Percentiles rank a stretch among this genome's conserved stretches.
phyloP scores from a whole-genome alignment of 2,797 vertebrate species.

The Jordanella pulchra region DNA sequence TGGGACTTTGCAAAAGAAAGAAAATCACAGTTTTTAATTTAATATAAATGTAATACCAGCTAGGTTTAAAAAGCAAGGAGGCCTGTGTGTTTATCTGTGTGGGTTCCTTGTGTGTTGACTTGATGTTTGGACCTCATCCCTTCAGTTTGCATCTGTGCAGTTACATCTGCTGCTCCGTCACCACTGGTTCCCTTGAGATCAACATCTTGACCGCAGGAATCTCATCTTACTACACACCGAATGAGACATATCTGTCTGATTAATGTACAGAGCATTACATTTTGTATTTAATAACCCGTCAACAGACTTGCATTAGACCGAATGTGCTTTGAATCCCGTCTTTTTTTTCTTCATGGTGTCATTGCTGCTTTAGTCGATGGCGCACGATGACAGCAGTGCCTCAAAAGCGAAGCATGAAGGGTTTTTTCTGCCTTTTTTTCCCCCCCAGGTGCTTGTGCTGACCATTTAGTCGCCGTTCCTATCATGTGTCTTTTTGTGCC shows the following conservation, averaged over 20 bases:
- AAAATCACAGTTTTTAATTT: conserved; percentile 17
- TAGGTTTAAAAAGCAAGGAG: conserved; percentile 22
- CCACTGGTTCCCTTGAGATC: conserved; percentile 23
- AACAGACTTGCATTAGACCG: conserved; percentile 42
- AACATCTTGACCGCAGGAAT: conserved; percentile 45
- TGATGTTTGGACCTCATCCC: conserved; percentile 56
- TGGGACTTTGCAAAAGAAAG: conserved; percentile 45
- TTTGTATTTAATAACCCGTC: conserved; percentile 31
- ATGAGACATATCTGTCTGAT: conserved; percentile 28
- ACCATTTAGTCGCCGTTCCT: conserved; percentile 26
- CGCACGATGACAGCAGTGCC: conserved; percentile 13
- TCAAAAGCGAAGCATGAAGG: conserved; percentile 24
- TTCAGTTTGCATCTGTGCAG: conserved; percentile 61
- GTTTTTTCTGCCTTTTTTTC: conserved; percentile 42
- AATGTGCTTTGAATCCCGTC: conserved; percentile 47
- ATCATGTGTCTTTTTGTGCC: conserved; percentile 23
- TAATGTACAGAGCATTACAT: conserved; percentile 52
- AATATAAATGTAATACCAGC: conserved; percentile 46
- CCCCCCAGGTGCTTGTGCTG: conserved; percentile 48
- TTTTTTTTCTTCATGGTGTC: conserved; percentile 48
- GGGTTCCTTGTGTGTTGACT: conserved; percentile 48
- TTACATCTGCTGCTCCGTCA: conserved; percentile 50
- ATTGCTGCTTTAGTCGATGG: conserved; percentile 28
- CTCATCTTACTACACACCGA: conserved; percentile 5
- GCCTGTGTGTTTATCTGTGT: conserved; percentile 34